Evolutionary conservation across 2,797 vertebrate species (phyloP), one percentile per base, ranked within the genome.

Genomic region (Lophius americanus): DNA sequence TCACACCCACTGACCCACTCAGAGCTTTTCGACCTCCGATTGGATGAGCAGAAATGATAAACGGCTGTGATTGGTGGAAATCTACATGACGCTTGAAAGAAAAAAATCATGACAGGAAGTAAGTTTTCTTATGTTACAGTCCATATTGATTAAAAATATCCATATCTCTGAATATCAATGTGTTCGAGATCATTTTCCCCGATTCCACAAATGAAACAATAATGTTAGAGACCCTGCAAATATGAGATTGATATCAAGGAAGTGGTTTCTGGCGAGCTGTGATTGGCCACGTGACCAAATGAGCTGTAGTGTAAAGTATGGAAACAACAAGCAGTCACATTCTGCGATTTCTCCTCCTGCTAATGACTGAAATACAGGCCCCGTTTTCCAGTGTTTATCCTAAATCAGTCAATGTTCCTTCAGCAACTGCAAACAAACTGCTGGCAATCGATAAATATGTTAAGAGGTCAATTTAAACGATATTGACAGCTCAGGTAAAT

Each of bases 51-150:
- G 9, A n/a, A 53, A 55, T 5, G n/a, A 58, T 39, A 4, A 5
- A 23, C 2, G 4, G 33, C 23, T 64, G 13, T 79, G 81, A 93
- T 92, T 94, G 91, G 92, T 68, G 13, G 8, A 61, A 53, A 66
- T 12, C 50, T 9, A 63, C 43, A 42, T 3, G 32, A 60, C 11
- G 60, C 55, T 48, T 39, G 71, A 41, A 51, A 4, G 58, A 53
- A 14, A 43, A 59, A 68, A 53, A 39, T 49, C 67, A 48, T 69
- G 61, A 72, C 83, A 37, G 82, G 76, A 85, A 91, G 86, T 82
- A 92, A 90, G 79, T 81, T 56, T 5, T 39, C 44, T 10, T 70
- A 72, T 49, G 72, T 51, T 14, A 3, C 8, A 42, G 10, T 8
- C 8, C 8, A 42, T 8, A 10, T 42, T 42, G 8, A 42, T 8